Evolutionary conservation across 2,113 vertebrate species (phyloP), one percentile per base, ranked within the genome.

Genomic region (Pycnonotus jocosus): DNA sequence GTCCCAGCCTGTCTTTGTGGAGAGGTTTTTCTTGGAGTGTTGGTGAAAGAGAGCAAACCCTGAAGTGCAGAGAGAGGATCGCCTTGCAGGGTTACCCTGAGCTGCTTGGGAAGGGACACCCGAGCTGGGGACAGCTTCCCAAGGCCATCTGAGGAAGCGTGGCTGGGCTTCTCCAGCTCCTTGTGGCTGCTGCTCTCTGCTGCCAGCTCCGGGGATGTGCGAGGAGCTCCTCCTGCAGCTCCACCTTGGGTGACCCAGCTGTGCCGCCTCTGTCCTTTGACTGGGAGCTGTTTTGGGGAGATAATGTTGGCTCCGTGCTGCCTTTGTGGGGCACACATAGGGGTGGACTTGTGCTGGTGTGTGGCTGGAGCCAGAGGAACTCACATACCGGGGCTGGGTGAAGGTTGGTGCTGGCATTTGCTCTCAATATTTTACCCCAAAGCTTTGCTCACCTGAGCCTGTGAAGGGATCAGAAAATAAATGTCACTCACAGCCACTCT

Each of bases 121-220:
- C 0, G 18, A 71, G 91, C 35, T 45, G 50, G 28, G 76, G 72
- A 31, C 37, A 81, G 64, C 56, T 61, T 2, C 62, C 31, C 35
- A 4, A 44, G 73, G 53, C 38, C 10, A 16, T 20, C 4, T 4
- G 53, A 70, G 77, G 35, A 10, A 22, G 18, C 6, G 14, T 56
- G 88, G 9, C 17, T n/a, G 47, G 28, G 62, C 12, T 62, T 54
- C n/a, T 79, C 5, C 50, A 45, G 74, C 6, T 71, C 53, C 42
- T 91, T n/a, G 95, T 73, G 79, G 74, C 88, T 97, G 96, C 96
- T 96, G 96, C 94, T 94, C 96, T 64, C 95, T 96, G 88, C 94
- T 78, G 96, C 56, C 96, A 31, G 66, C 58, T 54, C 62, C 4
- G 85, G 51, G 79, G 3, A 33, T 48, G 7, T 15, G 12, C 3